A percentile compares a stretch with the other conserved stretches of the same genome.
Conservation (phyloP, 2,113 vertebrate species). For the Pantherophis guttatus region DNA sequence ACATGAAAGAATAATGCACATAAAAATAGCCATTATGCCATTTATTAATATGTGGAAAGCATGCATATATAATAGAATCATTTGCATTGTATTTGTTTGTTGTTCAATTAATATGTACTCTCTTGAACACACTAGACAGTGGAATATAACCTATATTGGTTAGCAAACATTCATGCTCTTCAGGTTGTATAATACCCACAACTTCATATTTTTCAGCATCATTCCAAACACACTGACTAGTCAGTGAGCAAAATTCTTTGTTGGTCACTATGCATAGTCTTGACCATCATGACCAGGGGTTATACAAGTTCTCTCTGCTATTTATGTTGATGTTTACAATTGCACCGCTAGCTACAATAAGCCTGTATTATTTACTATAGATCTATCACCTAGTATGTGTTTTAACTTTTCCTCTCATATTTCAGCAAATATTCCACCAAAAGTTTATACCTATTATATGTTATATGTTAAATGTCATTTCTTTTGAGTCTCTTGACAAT, state of each 20-base stretch:
- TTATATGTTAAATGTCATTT: slow-evolving; percentile 52
- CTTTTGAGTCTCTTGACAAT: slow-evolving; percentile 5
- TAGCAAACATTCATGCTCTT: background rate
- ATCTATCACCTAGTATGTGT: background rate
- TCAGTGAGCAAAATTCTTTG: background rate
- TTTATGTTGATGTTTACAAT: background rate
- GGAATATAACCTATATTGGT: background rate
- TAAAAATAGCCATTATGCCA: background rate
- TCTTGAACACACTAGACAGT: background rate
- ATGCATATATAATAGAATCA: background rate
- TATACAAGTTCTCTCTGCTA: background rate
- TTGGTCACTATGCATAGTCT: background rate
- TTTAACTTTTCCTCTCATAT: background rate
- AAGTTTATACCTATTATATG: slow-evolving; percentile 55
- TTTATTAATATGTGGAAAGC: background rate
- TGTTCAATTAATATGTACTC: background rate
- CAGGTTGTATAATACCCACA: background rate
- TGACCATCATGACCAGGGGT: background rate
- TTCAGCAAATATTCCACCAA: slow-evolving; percentile 28
- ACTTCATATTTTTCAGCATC: background rate
- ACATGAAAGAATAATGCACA: background rate
- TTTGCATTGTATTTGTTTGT: background rate
- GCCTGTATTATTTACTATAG: background rate
- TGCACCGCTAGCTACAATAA: background rate
- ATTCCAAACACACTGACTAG: background rate